phyloP scores from a whole-genome alignment of 2,888 invertebrate species.

The Amorpha juglandis region DNA sequence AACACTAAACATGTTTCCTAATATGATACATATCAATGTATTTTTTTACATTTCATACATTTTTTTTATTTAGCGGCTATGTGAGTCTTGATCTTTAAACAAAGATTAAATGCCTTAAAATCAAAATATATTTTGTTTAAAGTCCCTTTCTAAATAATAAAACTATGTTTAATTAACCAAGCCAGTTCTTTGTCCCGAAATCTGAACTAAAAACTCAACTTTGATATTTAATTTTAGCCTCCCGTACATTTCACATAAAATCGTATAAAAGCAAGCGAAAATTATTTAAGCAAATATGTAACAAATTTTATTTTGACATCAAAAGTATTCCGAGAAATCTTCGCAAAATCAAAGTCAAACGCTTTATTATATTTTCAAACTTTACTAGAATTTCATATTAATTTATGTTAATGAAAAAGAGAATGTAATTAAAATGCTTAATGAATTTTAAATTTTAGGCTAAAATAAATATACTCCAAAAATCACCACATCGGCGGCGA shows the following conservation, averaged over 20 bases:
- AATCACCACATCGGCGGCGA: too few relatives aligned
- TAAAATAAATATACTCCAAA: too few relatives aligned
- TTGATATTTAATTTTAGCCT: background rate
- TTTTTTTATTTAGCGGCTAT: too few relatives aligned
- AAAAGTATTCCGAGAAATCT: background rate
- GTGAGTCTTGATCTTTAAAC: too few relatives aligned
- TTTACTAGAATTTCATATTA: background rate
- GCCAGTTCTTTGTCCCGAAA: background rate
- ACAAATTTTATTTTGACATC: background rate
- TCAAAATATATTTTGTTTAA: background rate
- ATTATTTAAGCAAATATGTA: background rate
- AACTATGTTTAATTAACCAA: background rate
- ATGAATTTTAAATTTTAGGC: background rate
- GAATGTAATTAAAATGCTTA: background rate
- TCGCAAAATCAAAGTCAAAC: background rate
- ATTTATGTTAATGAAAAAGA: background rate
- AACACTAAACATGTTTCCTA: too few relatives aligned
- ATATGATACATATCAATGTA: too few relatives aligned
- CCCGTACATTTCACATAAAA: background rate
- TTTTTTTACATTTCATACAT: too few relatives aligned
- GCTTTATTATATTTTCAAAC: constrained; percentile 9
- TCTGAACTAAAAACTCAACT: background rate
- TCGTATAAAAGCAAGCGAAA: background rate
- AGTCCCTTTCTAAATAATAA: background rate
- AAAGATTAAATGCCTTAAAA: background rate